Percentiles rank a stretch among this genome's conserved stretches.
phyloP scores from a whole-genome alignment of 2,797 vertebrate genomes.

The Chaetophractus vellerosus region DNA sequence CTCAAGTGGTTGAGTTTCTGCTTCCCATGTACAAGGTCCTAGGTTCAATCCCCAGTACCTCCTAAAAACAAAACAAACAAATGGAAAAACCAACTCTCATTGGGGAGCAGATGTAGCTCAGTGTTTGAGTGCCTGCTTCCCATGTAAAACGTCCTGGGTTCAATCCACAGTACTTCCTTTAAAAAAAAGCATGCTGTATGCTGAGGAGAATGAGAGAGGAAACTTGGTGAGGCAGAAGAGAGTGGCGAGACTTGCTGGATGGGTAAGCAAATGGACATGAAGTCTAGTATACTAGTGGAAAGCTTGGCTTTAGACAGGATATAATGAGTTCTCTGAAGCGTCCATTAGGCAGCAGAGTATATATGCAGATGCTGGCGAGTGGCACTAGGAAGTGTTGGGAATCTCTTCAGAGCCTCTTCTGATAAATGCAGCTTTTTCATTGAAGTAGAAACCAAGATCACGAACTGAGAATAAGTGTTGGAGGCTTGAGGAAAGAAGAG shows the following conservation, averaged over 20 bases:
- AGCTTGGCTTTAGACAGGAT: background rate
- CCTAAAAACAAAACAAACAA: too few species aligned
- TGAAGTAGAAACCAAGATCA: background rate
- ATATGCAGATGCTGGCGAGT: background rate
- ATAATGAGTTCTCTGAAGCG: background rate
- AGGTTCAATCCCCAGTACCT: too few species aligned
- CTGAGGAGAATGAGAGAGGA: background rate
- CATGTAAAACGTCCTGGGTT: too few species aligned
- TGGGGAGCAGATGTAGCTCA: too few species aligned
- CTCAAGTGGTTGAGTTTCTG: too few species aligned
- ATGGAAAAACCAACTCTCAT: too few species aligned
- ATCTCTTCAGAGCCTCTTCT: background rate
- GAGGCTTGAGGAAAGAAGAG: background rate
- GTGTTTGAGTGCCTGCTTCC: too few species aligned
- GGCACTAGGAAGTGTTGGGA: background rate
- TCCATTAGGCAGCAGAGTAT: background rate
- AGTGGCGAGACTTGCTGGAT: background rate
- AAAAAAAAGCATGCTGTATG: background rate
- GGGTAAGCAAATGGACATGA: background rate
- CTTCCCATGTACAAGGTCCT: too few species aligned
- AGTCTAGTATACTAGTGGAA: background rate
- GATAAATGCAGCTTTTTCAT: background rate
- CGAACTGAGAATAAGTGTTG: background rate
- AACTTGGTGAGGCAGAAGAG: background rate
- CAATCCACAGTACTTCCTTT: too few species aligned